phyloP scores from a whole-genome alignment of 1,140 invertebrate genomes.

The Centruroides sculpturatus region DNA sequence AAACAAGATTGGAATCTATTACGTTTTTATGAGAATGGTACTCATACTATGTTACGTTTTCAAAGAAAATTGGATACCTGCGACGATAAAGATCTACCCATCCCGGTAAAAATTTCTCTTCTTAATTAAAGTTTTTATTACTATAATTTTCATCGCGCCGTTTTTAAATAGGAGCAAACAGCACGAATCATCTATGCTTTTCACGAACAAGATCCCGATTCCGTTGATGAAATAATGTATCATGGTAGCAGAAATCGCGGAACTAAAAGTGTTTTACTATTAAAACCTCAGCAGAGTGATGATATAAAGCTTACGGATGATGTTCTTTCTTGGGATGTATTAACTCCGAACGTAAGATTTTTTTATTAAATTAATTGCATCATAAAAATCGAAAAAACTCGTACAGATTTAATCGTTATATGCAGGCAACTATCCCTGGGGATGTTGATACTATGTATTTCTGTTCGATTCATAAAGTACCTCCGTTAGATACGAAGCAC shows the following conservation, averaged over 20 bases:
- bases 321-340: slow-evolving; percentile 10
- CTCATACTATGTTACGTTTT: slow-evolving; percentile 20
- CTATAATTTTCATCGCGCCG: background rate
- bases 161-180: slow-evolving; percentile 18
- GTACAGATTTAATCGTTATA: background rate
- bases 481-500: background rate
- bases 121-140: background rate
- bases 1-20: slow-evolving; percentile 20
- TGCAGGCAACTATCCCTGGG: background rate
- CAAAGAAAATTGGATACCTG: slow-evolving; percentile 20
- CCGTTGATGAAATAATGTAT: slow-evolving; percentile 16
- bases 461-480: background rate
- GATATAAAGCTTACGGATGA: background rate
- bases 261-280: slow-evolving; percentile 13
- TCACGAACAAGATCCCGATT: slow-evolving; percentile 20
- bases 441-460: background rate
- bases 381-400: no score
- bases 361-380: no score
- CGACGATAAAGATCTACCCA: slow-evolving; percentile 11
- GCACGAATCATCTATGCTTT: slow-evolving; percentile 22
- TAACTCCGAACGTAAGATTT: slow-evolving; percentile 10
- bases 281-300: background rate
- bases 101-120: slow-evolving; percentile 4
- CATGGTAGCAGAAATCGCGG: slow-evolving; percentile 18
- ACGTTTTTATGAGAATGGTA: slow-evolving; percentile 21